Evolutionary conservation across 2,797 vertebrate genomes (phyloP), one percentile per base, ranked within the genome.

Genomic region (Pelodytes ibericus): DNA sequence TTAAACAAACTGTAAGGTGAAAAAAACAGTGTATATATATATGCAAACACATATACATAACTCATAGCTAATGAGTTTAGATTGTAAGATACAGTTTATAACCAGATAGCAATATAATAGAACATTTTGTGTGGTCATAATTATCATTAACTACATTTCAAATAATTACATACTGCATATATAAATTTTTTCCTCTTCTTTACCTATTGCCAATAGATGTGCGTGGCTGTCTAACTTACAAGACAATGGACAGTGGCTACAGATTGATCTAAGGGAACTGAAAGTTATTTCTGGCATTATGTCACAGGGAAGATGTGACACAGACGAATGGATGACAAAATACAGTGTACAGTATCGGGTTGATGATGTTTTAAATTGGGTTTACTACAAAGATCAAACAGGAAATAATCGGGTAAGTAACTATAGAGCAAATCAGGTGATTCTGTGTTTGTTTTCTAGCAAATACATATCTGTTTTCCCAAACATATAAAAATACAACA

Each of bases 311-410:
- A 95, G 96, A 82, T 99, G 97, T 1, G 97, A 99, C 0, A 91
- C 95, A 0, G 96, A 99, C 0, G 96, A 98, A 87, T 98, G 96
- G 97, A 94, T 96, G 80, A 98, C 96, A 71, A 99, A 98, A 83
- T 98, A 98, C 88, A 98, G 94, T 2, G 75, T 98, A 24, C 95
- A 96, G 80, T 96, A 95, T 81, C 93, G 95, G 79, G 91, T 88
- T 0, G 82, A 95, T 0, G 92, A 95, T 0, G 87, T 81, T 26
- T 90, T 97, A 73, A 97, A 95, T 87, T 99, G 97, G 97, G 88
- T 98, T 81, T 98, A 96, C 83, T 98, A 98, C 86, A 98, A 98
- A 86, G 97, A 98, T 83, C 95, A 96, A 87, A 96, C 95, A 0
- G 96, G 96, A 49, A 98, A 98, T 88, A 99, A 98, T 84, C 88